Evolutionary conservation across 2,113 vertebrate species (phyloP).

Genomic region (Semicossyphus pulcher): DNA sequence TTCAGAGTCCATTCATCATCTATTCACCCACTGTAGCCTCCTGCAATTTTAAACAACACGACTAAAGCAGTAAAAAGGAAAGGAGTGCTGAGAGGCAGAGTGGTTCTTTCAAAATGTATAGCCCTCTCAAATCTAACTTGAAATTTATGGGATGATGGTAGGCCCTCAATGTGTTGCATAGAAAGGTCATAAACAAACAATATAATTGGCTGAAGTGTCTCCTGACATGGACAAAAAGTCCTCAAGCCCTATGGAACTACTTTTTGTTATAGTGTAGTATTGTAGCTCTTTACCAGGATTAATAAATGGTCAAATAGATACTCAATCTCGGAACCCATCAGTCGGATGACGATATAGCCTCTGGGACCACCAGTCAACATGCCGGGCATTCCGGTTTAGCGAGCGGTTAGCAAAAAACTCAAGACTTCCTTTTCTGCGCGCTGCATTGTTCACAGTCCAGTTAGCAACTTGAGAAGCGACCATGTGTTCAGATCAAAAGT

Average conservation of each 20-base stretch:
- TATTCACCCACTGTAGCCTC: not conserved
- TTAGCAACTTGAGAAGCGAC: too few relatives aligned
- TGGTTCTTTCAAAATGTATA: not conserved
- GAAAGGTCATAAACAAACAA: not conserved
- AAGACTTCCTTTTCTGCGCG: too few relatives aligned
- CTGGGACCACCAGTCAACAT: too few relatives aligned
- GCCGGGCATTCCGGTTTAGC: too few relatives aligned
- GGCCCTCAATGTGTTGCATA: not conserved
- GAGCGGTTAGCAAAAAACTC: too few relatives aligned
- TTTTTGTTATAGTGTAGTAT: not conserved
- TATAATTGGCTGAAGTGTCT: not conserved
- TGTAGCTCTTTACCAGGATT: not conserved
- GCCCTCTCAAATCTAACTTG: not conserved
- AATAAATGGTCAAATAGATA: too few relatives aligned
- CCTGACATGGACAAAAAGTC: not conserved
- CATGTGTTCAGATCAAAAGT: too few relatives aligned
- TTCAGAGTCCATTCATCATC: conserved; percentile 16
- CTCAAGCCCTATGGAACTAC: not conserved
- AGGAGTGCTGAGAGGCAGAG: not conserved
- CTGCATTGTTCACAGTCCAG: too few relatives aligned
- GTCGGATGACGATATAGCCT: too few relatives aligned
- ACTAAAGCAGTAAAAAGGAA: conserved; percentile 9
- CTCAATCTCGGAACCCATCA: too few relatives aligned
- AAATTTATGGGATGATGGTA: not conserved
- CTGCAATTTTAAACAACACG: conserved; percentile 1